Evolutionary conservation across 2,113 vertebrate species (phyloP), one percentile per base, ranked within the genome.

Genomic region (Beaufortia kweichowensis): DNA sequence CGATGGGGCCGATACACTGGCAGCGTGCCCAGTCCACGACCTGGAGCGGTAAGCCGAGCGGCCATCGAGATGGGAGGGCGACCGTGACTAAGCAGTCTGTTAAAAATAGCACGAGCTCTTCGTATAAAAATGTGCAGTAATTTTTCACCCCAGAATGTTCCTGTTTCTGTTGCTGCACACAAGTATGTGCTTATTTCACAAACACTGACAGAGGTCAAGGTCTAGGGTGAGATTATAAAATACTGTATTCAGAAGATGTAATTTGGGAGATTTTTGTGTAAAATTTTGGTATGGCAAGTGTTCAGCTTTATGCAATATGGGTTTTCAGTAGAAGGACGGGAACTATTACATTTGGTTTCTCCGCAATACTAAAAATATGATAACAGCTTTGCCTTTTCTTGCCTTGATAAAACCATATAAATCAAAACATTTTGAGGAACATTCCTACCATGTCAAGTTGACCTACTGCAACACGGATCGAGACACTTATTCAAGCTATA

Each of bases 1-100:
- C 93, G 91, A 71, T 98, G 96, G 97, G 92, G 91, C 0, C 91
- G 91, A 3, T 98, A 94, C 76, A 94, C 86, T 0, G 94, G 94
- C 0, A 31, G 89, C 0, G 91, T 96, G 3, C 96, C 96, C 0
- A 83, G 28, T 87, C 96, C 31, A 0, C 90, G 96, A 14, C 97
- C 97, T 0, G 97, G 97, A 55, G 92, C 95, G 74, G 97, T 99
- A 89, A 96, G 79, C 29, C 5, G 10, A 31, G 2, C 53, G 23
- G 4, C 26, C 28, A 10, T 21, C 26, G 39, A 48, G 29, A 80
- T 21, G 17, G 19, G 7, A 68, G 41, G 65, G 24, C 28, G 31
- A 70, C 50, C 31, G 50, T 70, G 67, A 70, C 50, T 70, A 70
- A 70, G 50, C 67, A 70, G n/a, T 10, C n/a, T 14, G 50, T 6